Percentiles rank a stretch among this genome's conserved stretches.
These are phyloP conservation scores for Acanthisitta chloris DNA, from an alignment of 2,113 vertebrate species.

Conservation along the genomic window DNA sequence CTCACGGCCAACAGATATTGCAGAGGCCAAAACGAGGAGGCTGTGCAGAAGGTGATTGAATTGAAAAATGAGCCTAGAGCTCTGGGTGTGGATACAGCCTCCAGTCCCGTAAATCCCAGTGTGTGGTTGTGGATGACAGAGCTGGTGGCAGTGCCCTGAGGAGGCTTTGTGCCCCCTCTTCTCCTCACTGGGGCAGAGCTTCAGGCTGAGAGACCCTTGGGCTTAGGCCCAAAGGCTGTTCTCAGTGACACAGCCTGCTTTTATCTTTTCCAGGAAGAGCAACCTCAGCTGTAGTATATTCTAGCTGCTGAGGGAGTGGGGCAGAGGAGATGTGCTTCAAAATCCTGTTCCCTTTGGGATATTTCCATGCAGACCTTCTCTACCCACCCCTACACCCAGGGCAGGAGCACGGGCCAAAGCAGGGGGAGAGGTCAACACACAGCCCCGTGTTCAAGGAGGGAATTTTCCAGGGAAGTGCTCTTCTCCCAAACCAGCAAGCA, in stretches of 20 bases:
- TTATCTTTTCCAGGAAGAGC: background rate
- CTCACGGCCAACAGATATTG: background rate
- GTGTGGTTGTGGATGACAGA: background rate
- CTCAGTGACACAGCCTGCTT: background rate
- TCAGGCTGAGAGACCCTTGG: background rate
- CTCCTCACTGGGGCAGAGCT: background rate
- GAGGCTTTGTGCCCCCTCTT: background rate
- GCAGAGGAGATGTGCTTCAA: fast-evolving
- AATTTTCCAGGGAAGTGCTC: background rate
- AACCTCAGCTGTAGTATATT: background rate
- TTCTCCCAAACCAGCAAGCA: background rate
- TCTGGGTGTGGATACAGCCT: background rate
- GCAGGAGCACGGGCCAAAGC: fast-evolving
- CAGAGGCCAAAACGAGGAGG: background rate
- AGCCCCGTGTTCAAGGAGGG: background rate
- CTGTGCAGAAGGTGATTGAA: background rate
- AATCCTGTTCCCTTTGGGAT: background rate
- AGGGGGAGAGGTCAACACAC: background rate
- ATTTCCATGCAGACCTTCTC: background rate
- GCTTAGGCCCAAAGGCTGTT: background rate
- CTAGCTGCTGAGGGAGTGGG: background rate
- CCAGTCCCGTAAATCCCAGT: background rate
- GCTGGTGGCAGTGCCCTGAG: background rate
- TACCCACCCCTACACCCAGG: fast-evolving
- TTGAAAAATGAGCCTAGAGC: background rate